These are phyloP conservation scores for Stegastes partitus DNA, from an alignment of 2,113 vertebrate species.

Conservation along the genomic window DNA sequence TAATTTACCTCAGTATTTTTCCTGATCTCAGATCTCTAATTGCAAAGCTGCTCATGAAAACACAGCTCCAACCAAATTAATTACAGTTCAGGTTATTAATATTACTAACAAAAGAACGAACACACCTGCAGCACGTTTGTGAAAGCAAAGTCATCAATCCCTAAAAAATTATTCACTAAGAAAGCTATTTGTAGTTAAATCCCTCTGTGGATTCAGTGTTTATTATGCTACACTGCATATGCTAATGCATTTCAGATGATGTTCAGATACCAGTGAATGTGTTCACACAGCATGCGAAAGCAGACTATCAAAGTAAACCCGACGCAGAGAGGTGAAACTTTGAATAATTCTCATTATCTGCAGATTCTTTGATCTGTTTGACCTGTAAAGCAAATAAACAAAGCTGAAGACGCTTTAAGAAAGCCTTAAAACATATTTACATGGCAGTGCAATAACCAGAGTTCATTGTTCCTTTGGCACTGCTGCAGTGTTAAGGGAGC, in stretches of 20 bases:
- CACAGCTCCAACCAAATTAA: too few species aligned
- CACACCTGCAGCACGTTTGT: conserved; percentile 4
- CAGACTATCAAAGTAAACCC: conserved; percentile 16
- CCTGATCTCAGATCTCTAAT: too few species aligned
- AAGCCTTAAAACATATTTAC: background rate
- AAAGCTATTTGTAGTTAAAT: conserved; percentile 38
- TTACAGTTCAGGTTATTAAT: background rate
- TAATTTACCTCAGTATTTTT: too few species aligned
- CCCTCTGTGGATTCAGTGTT: conserved; percentile 39
- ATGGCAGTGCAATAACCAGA: background rate
- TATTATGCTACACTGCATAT: conserved; percentile 28
- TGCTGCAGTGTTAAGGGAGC: background rate
- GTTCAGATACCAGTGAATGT: conserved; percentile 31
- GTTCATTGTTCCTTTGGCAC: background rate
- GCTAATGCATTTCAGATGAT: conserved; percentile 40
- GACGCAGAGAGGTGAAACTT: background rate
- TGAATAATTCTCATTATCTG: conserved; percentile 21
- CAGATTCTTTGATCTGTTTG: conserved; percentile 11
- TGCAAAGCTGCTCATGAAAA: too few species aligned
- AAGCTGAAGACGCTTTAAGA: background rate
- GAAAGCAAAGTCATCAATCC: background rate
- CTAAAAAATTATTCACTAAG: conserved; percentile 25
- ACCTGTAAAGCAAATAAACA: conserved; percentile 11
- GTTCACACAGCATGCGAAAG: conserved; percentile 12
- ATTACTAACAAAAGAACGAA: background rate